Conservation (phyloP, 2,797 vertebrate species). For the Amblyraja radiata region DNA sequence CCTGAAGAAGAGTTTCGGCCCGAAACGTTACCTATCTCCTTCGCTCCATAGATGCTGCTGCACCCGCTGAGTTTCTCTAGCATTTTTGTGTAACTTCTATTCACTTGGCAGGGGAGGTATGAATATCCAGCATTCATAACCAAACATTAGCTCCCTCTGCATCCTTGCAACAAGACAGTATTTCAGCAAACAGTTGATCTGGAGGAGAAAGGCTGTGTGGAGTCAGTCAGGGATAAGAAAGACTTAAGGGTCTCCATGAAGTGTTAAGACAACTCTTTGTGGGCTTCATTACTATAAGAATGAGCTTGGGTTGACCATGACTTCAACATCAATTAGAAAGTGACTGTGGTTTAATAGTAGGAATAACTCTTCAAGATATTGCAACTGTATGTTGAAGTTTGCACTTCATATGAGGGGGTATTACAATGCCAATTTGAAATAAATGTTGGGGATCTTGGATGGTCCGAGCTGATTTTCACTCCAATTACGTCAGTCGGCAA, state of each 20-base stretch:
- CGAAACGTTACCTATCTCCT: no score
- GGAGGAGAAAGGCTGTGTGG: slow-evolving; percentile 13
- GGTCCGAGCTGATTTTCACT: background rate
- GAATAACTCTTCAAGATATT: slow-evolving; percentile 43
- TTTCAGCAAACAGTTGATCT: slow-evolving; percentile 1
- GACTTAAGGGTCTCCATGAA: background rate
- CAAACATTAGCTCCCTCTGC: background rate
- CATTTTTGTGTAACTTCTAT: background rate
- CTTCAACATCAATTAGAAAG: slow-evolving; percentile 60
- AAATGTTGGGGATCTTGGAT: background rate
- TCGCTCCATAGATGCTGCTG: no score
- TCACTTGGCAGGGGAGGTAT: background rate
- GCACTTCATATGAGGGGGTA: background rate
- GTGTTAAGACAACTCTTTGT: slow-evolving; percentile 26
- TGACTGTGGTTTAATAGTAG: slow-evolving; percentile 57
- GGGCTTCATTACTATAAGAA: slow-evolving; percentile 6
- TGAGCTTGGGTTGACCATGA: slow-evolving; percentile 39
- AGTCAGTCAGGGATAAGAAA: slow-evolving; percentile 31
- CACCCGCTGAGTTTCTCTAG: no score
- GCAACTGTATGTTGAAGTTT: background rate
- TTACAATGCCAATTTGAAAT: background rate
- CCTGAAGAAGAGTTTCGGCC: no score
- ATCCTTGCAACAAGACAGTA: background rate
- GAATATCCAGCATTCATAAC: background rate
- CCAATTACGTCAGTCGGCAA: background rate